These are phyloP conservation scores for Panopea generosa DNA, from an alignment of 2,888 invertebrate genomes.

Conservation along the genomic window DNA sequence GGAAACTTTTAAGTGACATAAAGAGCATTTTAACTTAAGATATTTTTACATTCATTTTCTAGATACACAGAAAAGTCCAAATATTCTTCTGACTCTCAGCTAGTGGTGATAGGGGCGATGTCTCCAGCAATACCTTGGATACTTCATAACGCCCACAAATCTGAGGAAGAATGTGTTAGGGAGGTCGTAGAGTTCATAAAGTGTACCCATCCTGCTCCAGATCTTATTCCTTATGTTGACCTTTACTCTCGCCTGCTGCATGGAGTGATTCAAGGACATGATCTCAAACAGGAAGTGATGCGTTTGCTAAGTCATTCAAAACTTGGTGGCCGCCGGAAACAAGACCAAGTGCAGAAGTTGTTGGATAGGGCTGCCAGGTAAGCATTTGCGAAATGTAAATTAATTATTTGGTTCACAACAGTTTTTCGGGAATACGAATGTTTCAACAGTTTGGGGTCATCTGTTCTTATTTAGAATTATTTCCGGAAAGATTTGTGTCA, in stretches of 20 bases:
- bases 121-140: slow-evolving; percentile 79
- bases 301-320: slow-evolving; percentile 65
- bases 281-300: slow-evolving; percentile 69
- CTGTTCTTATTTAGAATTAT: too few relatives aligned
- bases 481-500: too few relatives aligned
- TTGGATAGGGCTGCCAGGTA: slow-evolving; percentile 69
- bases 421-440: too few relatives aligned
- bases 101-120: slow-evolving; percentile 75
- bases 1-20: too few relatives aligned
- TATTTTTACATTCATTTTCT: slow-evolving; percentile 1
- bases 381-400: too few relatives aligned
- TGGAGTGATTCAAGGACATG: slow-evolving; percentile 75
- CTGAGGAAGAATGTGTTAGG: slow-evolving; percentile 75
- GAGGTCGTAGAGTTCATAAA: slow-evolving; percentile 75
- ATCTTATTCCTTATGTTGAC: slow-evolving; percentile 74
- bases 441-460: too few relatives aligned
- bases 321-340: slow-evolving; percentile 73
- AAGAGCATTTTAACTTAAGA: too few relatives aligned
- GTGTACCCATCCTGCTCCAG: slow-evolving; percentile 78
- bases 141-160: slow-evolving; percentile 73
- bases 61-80: slow-evolving; percentile 64
- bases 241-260: slow-evolving; percentile 76
- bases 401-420: too few relatives aligned
- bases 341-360: slow-evolving; percentile 64
- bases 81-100: slow-evolving; percentile 70